These are phyloP conservation scores for Anolis apletophallus DNA, from an alignment of 2,797 vertebrate genomes.

Conservation along the genomic window DNA sequence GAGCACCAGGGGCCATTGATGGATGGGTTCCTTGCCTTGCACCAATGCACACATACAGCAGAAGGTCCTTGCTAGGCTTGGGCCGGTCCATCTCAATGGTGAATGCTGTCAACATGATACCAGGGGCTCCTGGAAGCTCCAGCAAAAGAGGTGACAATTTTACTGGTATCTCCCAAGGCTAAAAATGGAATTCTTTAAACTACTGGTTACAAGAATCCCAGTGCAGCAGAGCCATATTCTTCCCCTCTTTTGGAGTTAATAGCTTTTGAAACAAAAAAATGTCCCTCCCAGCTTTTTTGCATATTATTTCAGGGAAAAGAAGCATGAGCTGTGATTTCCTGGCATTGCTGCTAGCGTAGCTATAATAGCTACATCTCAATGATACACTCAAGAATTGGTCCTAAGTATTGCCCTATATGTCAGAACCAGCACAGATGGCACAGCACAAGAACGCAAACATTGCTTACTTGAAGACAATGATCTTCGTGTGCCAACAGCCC, in stretches of 20 bases:
- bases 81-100: no score
- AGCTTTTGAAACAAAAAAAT: not conserved
- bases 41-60: no score
- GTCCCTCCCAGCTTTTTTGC: not conserved
- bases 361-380: constrained; percentile 3
- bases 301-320: not conserved
- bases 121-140: not conserved
- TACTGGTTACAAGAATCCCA: not conserved
- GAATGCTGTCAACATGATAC: no score
- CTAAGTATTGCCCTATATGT: constrained; percentile 9
- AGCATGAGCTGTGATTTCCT: not conserved
- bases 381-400: constrained; percentile 15
- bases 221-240: not conserved
- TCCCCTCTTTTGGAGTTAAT: not conserved
- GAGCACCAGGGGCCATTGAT: no score
- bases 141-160: not conserved
- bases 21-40: no score
- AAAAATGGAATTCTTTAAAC: not conserved
- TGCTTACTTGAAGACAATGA: constrained; percentile 39
- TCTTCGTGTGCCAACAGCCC: constrained; percentile 27
- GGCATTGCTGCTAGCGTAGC: not conserved
- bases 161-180: not conserved
- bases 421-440: constrained; percentile 10
- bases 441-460: constrained; percentile 15
- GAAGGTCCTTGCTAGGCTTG: no score